These are phyloP conservation scores for Actinia tenebrosa DNA, from an alignment of 64 coral and sea anemone genomes.

Conservation along the genomic window DNA sequence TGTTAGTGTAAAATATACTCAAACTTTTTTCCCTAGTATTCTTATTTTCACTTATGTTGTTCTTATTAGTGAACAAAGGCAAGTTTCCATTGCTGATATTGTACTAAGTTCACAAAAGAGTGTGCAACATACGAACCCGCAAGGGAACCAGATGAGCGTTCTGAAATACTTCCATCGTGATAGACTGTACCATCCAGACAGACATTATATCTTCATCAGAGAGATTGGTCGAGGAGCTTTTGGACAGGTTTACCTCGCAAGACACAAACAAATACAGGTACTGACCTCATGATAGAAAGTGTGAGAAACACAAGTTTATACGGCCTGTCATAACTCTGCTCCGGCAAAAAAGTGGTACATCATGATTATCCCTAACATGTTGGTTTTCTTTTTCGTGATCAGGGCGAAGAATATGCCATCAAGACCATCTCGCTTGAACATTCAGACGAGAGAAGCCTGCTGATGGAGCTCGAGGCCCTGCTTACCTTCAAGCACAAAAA, in stretches of 20 bases:
- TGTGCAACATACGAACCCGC: background rate
- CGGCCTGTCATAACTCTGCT: background rate
- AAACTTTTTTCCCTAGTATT: no score
- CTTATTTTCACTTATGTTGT: no score
- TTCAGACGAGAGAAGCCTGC: background rate
- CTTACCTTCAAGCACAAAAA: background rate
- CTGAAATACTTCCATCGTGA: background rate
- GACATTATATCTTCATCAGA: background rate
- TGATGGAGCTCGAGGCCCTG: background rate
- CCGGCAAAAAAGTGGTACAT: no score
- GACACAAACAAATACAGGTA: background rate
- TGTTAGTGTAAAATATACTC: no score
- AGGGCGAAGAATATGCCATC: background rate
- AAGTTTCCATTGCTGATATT: no score
- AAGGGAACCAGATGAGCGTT: background rate
- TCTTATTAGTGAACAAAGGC: no score
- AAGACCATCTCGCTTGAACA: background rate
- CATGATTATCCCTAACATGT: background rate
- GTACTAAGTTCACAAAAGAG: background rate
- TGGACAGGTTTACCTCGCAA: background rate
- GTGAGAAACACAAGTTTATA: no score
- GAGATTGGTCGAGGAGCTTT: background rate
- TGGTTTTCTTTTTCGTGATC: background rate
- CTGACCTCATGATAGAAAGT: background rate
- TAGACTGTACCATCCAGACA: background rate